A percentile compares a stretch with the other conserved stretches of the same genome.
phyloP scores from a whole-genome alignment of 30 jellyfish, hydroid and myxozoan genomes.

The Nemopilema nomurai region DNA sequence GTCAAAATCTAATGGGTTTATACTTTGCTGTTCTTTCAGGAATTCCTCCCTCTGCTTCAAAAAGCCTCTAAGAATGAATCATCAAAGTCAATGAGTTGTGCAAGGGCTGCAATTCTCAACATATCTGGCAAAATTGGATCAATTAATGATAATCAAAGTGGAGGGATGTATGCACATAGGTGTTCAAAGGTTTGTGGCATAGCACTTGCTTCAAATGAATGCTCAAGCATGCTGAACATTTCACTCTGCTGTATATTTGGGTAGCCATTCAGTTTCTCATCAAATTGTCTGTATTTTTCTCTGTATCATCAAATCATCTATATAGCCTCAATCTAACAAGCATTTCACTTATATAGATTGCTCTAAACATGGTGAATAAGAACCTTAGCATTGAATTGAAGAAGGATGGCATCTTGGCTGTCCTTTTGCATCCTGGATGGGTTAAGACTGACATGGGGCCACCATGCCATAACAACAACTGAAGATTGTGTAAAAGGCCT shows the following conservation, averaged over 20 bases:
- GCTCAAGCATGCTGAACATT: neutral
- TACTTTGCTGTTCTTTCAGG: conserved; percentile 37
- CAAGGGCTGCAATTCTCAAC: conserved; percentile 83
- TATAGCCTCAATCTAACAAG: neutral
- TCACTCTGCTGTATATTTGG: neutral
- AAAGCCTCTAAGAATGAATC: conserved; percentile 64
- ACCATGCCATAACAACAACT: conserved; percentile 62
- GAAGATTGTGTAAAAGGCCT: conserved; percentile 67
- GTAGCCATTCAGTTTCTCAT: neutral
- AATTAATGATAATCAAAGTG: conserved; percentile 61
- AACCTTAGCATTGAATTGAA: conserved; percentile 80
- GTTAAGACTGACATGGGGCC: conserved; percentile 92
- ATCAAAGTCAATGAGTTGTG: conserved; percentile 58
- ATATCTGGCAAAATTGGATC: conserved; percentile 79
- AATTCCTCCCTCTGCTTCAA: conserved; percentile 72
- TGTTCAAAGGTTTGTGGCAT: conserved; percentile 52
- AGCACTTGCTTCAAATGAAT: neutral
- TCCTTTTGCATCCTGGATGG: conserved; percentile 88
- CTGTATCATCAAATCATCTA: neutral
- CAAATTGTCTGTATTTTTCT: neutral
- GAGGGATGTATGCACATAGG: conserved; percentile 49
- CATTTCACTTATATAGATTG: conserved; percentile 50
- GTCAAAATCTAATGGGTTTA: neutral
- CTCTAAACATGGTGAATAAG: conserved; percentile 88
- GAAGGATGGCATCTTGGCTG: conserved; percentile 76